Conservation (phyloP, 2,888 invertebrate genomes). For the Pachydiplax longipennis region DNA sequence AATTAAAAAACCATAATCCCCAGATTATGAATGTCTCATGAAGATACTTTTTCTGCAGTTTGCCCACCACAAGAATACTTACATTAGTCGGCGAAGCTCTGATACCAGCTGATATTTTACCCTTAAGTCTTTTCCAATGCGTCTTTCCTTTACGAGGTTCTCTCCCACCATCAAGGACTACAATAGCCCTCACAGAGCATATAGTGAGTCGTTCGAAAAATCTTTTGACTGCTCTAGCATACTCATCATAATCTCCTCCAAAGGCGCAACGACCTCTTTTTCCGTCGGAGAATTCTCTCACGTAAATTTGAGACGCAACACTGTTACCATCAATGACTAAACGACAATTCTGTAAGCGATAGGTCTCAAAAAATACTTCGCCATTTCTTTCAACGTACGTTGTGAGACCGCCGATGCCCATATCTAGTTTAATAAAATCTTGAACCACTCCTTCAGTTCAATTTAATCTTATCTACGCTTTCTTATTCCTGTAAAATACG, state of each 20-base stretch:
- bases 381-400: conserved; percentile 76
- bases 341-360: conserved; percentile 71
- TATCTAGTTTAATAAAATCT: conserved; percentile 56
- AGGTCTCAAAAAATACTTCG: conserved; percentile 69
- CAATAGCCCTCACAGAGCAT: conserved; percentile 75
- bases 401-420: conserved; percentile 89
- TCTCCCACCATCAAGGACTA: conserved; percentile 83
- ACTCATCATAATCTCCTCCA: conserved; percentile 86
- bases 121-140: conserved; percentile 65
- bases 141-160: conserved; percentile 77
- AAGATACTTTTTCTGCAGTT: background rate
- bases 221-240: conserved; percentile 67
- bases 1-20: conserved; percentile 36
- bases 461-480: too few species aligned
- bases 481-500: too few species aligned
- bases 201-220: conserved; percentile 75
- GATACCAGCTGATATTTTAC: conserved; percentile 64
- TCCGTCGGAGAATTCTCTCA: conserved; percentile 60
- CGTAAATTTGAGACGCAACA: conserved; percentile 75
- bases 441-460: background rate
- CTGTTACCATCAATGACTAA: conserved; percentile 84
- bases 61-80: background rate
- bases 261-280: conserved; percentile 72
- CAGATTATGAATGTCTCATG: conserved; percentile 45
- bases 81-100: conserved; percentile 49